Evolutionary conservation across 2,113 vertebrate genomes (phyloP), one percentile per base, ranked within the genome.

Genomic region (Dromiciops gliroides): DNA sequence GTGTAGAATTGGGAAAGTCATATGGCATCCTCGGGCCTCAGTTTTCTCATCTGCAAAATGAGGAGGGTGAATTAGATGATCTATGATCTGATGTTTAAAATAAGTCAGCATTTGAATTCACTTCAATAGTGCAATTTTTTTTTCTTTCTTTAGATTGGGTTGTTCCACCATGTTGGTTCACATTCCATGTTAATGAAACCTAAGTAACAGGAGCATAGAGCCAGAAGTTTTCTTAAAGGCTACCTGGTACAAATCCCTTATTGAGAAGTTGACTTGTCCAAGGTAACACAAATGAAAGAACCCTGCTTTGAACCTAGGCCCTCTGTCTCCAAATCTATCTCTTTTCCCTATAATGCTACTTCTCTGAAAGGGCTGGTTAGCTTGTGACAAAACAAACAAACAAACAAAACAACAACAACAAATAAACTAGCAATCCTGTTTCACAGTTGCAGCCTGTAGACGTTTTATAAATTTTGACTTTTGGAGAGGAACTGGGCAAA

Each of bases 231-330:
- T 48, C 89, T 44, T 91, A 93, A 51, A 50, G 31, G 26, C 7
- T 89, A 8, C 48, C 7, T 28, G 14, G n/a, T 90, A 44, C 47
- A 3, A 19, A 90, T 92, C 92, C 89, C 92, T 94, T 94, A 28
- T 50, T 94, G 26, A 92, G 94, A 94, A 51, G 25, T 19, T 94
- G 48, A 75, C 67, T 52, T 89, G 22, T 75, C 91, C 51, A 60
- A 96, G 91, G 88, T 89, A 88, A 31, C 31, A 93, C 19, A 22
- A 83, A 44, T 23, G 31, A 11, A 11, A 91, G 53, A 53, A 48
- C 0, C 0, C 90, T 51, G 22, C 28, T 91, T 95, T 89, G 91
- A 93, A 60, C 56, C 75, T 24, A 95, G 48, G 8, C 14, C 19
- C 0, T 83, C 67, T 83, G n/a, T 22, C 19, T 83, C 67, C 37